Conservation (phyloP, 2,888 invertebrate species). For the Deilephila elpenor region DNA sequence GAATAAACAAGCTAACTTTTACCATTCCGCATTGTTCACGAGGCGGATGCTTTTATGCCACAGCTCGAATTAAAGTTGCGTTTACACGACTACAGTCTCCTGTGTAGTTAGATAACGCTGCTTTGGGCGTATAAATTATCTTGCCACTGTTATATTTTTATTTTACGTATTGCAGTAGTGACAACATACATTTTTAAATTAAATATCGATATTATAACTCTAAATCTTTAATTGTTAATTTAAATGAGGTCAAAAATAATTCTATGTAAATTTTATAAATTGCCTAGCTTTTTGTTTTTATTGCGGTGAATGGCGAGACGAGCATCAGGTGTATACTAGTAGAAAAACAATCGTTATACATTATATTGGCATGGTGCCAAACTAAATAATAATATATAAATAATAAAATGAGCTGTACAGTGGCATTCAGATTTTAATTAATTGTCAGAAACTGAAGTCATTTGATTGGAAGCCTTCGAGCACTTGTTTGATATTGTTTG, state of each 20-base stretch:
- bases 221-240: no score
- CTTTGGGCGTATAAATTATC: neutral
- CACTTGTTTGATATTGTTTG: conserved; percentile 75
- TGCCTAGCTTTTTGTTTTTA: no score
- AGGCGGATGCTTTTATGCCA: conserved; percentile 45
- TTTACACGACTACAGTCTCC: neutral
- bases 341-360: no score
- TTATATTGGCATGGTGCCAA: no score
- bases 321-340: no score
- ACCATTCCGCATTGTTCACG: conserved; percentile 63
- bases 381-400: no score
- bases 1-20: conserved; percentile 77
- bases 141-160: neutral
- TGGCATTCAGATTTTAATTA: conserved; percentile 73
- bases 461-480: conserved; percentile 72
- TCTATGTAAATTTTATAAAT: no score
- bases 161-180: no score
- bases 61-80: conserved; percentile 17
- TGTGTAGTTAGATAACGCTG: neutral
- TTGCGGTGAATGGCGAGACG: no score
- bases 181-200: no score
- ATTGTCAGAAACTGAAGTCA: conserved; percentile 68
- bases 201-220: no score
- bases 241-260: no score
- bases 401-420: conserved; percentile 48